Conservation (phyloP, 2,797 vertebrate species). For the Hozukius guyotensis region DNA sequence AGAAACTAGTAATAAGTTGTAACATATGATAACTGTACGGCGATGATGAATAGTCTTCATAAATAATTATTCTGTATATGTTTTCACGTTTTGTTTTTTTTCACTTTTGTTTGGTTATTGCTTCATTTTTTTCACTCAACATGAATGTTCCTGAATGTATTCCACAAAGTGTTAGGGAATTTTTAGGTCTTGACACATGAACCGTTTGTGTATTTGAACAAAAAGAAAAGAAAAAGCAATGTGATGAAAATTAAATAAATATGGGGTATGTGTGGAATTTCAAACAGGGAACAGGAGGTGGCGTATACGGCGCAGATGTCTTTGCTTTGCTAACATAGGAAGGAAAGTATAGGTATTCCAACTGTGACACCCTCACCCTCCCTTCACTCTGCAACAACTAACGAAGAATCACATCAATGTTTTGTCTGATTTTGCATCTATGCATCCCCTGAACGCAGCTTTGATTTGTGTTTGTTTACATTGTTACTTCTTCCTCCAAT, state of each 20-base stretch:
- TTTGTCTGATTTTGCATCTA: conserved; percentile 82
- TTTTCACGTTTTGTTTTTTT: conserved; percentile 81
- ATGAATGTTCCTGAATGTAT: conserved; percentile 98
- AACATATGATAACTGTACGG: conserved; percentile 84
- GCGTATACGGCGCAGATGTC: conserved; percentile 21
- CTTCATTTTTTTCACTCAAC: conserved; percentile 86
- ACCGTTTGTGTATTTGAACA: conserved; percentile 65
- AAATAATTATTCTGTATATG: conserved; percentile 78
- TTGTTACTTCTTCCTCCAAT: conserved; percentile 37
- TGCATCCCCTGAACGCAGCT: conserved; percentile 82
- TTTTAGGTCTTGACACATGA: conserved; percentile 61
- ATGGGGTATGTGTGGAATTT: conserved; percentile 38
- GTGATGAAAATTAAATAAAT: conserved; percentile 36
- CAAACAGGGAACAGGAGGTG: conserved; percentile 8
- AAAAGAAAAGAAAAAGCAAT: conserved; percentile 36
- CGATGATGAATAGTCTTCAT: conserved; percentile 75
- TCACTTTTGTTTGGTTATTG: conserved; percentile 73
- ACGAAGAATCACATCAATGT: conserved; percentile 18
- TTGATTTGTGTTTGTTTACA: conserved; percentile 47
- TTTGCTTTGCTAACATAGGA: conserved; percentile 20
- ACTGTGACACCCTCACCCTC: neutral
- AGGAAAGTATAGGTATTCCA: conserved; percentile 1
- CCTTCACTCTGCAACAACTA: conserved; percentile 12
- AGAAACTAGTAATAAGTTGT: conserved; percentile 87
- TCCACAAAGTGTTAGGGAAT: conserved; percentile 87